Base-by-base conservation (phyloP, 1,140 invertebrate species). In the Ceratosolen solmsi region DNA sequence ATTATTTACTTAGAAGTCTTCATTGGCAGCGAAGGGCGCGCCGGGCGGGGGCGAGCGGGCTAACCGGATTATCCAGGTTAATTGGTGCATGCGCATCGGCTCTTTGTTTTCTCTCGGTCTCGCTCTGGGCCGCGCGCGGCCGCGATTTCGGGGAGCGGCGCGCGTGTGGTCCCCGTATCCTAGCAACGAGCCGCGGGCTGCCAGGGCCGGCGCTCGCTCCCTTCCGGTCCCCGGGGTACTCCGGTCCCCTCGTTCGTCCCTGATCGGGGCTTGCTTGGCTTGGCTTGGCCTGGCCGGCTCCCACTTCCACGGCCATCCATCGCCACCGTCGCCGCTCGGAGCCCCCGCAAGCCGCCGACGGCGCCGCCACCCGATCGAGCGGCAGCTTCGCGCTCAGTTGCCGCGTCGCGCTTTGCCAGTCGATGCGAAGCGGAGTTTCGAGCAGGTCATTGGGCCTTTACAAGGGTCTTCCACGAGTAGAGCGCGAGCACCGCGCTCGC, bases 41-140 rank as follows among this genome's bases (percentile, higher is more conserved):
- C 87, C 17, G 41, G 41, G 30, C 46, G 5, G 13, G 33, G 20
- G 33, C 30, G 11, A 70, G 36, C 30, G 41, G 13, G 63, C 51
- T 72, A 82, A 77, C 80, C 74, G 80, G 74, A 82, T 65, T 49
- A 65, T 78, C 76, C 76, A 68, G 54, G 54, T 68, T 63, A 63
- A 79, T 71, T 51, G 76, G 56, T 41, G 78, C 9, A 56, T 38
- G 60, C 60, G 63, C 76, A 78, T 78, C 41, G 63, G 60, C 41
- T 78, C 76, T 78, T 78, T 78, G 76, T 72, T 72, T 72, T 79
- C 77, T 79, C 77, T 72, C 77, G 65, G 70, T 80, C 78, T 60
- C 36, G 33, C 70, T 72, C 70, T 73, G 51, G 49, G 51, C 54
- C 49, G 51, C 56, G 73, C 60, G 73, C 65, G 63, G 30, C 17